These are phyloP conservation scores for Amiota mariae DNA, from an alignment of 2,888 invertebrate species.

Conservation along the genomic window DNA sequence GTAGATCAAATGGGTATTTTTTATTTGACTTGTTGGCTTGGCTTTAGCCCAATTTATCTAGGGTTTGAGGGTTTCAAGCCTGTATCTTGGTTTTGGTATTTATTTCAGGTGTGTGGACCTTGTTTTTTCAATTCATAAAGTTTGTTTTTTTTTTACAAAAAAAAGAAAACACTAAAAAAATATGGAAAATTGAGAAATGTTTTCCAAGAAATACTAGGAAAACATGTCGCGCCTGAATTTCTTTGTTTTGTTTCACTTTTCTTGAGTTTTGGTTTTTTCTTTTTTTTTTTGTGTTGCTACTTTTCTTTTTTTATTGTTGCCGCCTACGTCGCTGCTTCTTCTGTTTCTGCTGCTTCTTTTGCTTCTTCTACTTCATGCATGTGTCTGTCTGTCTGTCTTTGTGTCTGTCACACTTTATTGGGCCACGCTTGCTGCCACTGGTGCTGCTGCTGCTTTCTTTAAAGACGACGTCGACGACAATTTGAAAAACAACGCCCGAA, in stretches of 20 bases:
- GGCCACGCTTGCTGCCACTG: conserved; percentile 13
- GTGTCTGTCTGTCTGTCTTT: conserved; percentile 14
- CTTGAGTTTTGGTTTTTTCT: conserved; percentile 40
- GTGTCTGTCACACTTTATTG: conserved; percentile 12
- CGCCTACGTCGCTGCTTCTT: conserved; percentile 57
- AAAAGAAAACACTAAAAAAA: not conserved
- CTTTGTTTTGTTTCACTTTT: not conserved
- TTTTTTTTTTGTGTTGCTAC: conserved; percentile 52
- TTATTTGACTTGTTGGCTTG: conserved; percentile 2
- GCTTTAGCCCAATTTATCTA: not conserved
- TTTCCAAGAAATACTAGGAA: not conserved
- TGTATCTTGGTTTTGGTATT: conserved; percentile 40
- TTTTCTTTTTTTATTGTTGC: conserved; percentile 54
- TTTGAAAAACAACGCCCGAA: conserved; percentile 4
- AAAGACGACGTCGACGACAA: not conserved
- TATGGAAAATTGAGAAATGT: not conserved
- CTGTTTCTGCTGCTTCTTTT: conserved; percentile 16
- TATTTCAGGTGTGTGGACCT: conserved; percentile 52
- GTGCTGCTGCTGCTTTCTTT: not conserved
- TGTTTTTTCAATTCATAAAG: conserved; percentile 47
- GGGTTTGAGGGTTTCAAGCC: conserved; percentile 6
- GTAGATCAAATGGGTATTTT: too few relatives aligned
- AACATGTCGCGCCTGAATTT: conserved; percentile 27
- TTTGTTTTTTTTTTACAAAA: too few relatives aligned
- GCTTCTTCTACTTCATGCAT: conserved; percentile 21